Evolutionary conservation across 2,797 vertebrate species (phyloP).

Genomic region (Esox masquinongy): DNA sequence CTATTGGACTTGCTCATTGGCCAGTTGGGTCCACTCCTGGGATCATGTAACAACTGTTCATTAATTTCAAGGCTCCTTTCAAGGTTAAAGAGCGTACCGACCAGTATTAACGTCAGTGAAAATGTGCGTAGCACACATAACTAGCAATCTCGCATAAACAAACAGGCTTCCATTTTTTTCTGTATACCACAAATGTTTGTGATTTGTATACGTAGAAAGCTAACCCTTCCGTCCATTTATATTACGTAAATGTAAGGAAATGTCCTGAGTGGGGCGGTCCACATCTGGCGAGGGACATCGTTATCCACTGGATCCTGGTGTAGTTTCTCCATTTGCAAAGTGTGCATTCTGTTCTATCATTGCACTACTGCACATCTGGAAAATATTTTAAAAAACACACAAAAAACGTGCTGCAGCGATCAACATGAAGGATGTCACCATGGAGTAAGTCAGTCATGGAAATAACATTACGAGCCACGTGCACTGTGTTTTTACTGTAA

Average conservation of each 20-base stretch:
- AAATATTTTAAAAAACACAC: background rate
- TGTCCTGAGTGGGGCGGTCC: constrained; percentile 39
- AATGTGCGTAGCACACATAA: too few relatives aligned
- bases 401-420: constrained; percentile 8
- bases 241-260: constrained; percentile 51
- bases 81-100: too few relatives aligned
- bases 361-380: constrained; percentile 56
- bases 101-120: too few relatives aligned
- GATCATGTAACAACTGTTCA: too few relatives aligned
- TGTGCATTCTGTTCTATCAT: background rate
- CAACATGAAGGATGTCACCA: constrained; percentile 43
- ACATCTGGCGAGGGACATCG: constrained; percentile 33
- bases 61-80: background rate
- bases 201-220: constrained; percentile 49
- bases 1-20: background rate
- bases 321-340: constrained; percentile 37
- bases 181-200: constrained; percentile 30
- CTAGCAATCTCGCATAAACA: background rate
- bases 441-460: constrained; percentile 34
- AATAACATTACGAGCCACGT: constrained; percentile 22
- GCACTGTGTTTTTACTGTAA: constrained; percentile 22
- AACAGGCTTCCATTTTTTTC: constrained; percentile 3
- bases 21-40: background rate
- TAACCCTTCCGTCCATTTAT: constrained; percentile 26
- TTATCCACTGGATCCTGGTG: constrained; percentile 46